A percentile compares a stretch with the other conserved stretches of the same genome.
These are phyloP conservation scores for Dilophus febrilis DNA, from an alignment of 2,888 invertebrate species.

Conservation along the genomic window DNA sequence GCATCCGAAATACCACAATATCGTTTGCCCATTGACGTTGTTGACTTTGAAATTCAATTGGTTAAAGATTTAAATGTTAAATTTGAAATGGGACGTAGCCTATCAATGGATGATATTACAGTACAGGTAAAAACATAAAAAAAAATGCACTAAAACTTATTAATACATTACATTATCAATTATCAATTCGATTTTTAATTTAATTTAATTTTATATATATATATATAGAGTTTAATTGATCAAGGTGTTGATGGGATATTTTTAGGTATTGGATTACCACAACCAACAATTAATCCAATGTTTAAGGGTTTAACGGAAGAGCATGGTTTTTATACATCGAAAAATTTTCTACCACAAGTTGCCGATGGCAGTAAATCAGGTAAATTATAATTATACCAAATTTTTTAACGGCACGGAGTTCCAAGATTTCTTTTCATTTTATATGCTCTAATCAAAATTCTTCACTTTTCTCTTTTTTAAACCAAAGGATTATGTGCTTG, in stretches of 20 bases:
- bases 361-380: slow-evolving; percentile 79
- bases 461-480: too few relatives aligned
- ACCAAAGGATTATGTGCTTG: slow-evolving; percentile 68
- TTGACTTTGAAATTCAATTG: slow-evolving; percentile 81
- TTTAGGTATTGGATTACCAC: slow-evolving; percentile 75
- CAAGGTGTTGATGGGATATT: slow-evolving; percentile 64
- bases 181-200: slow-evolving; percentile 10
- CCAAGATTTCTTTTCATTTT: too few relatives aligned
- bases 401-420: background rate
- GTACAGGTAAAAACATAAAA: slow-evolving; percentile 34
- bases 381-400: slow-evolving; percentile 14
- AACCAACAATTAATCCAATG: slow-evolving; percentile 65
- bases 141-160: too few relatives aligned
- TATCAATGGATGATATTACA: slow-evolving; percentile 57
- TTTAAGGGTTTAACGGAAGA: slow-evolving; percentile 55
- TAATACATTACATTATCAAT: background rate
- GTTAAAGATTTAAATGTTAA: slow-evolving; percentile 87
- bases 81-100: slow-evolving; percentile 53
- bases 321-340: slow-evolving; percentile 91
- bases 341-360: slow-evolving; percentile 79
- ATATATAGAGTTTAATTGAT: slow-evolving; percentile 41
- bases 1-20: slow-evolving; percentile 95
- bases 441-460: too few relatives aligned
- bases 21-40: slow-evolving; percentile 80
- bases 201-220: background rate